A percentile compares a stretch with the other conserved stretches of the same genome.
Conservation (phyloP, 2,888 invertebrate genomes). For the Callyntrura guangdongensis region DNA sequence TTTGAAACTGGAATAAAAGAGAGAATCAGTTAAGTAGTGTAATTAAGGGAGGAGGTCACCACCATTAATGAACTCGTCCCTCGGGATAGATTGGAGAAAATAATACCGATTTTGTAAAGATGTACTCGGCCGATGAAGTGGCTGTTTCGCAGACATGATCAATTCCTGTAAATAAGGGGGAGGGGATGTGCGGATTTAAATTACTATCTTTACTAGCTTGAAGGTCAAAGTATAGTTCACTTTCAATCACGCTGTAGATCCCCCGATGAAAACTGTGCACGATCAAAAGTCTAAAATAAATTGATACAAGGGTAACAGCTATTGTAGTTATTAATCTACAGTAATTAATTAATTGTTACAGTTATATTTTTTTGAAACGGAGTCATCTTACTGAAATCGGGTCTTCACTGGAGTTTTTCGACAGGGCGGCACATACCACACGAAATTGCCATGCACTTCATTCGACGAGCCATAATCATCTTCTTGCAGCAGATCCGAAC, state of each 20-base stretch:
- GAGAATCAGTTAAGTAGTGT: no score
- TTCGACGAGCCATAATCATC: constrained; percentile 34
- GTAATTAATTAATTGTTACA: no score
- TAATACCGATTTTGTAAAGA: background rate
- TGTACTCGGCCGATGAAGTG: background rate
- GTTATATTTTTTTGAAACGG: no score
- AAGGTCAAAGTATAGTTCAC: constrained; percentile 51
- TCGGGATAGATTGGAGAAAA: background rate
- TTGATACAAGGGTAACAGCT: no score
- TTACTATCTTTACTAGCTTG: background rate
- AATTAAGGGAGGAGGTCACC: no score
- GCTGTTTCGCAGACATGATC: constrained; percentile 60
- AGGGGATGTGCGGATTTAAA: constrained; percentile 58
- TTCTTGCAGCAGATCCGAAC: background rate
- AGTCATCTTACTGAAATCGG: constrained; percentile 69
- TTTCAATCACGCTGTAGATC: constrained; percentile 61
- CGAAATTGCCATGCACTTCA: constrained; percentile 75
- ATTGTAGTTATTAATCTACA: no score
- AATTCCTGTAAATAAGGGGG: constrained; percentile 66
- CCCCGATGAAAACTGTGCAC: constrained; percentile 68
- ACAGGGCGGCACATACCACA: constrained; percentile 77
- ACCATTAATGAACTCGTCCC: no score
- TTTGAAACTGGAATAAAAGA: no score
- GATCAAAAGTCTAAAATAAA: constrained; percentile 37
- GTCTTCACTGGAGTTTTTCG: constrained; percentile 4